Evolutionary conservation across 2,113 vertebrate genomes (phyloP).

Genomic region (Oxyura jamaicensis): DNA sequence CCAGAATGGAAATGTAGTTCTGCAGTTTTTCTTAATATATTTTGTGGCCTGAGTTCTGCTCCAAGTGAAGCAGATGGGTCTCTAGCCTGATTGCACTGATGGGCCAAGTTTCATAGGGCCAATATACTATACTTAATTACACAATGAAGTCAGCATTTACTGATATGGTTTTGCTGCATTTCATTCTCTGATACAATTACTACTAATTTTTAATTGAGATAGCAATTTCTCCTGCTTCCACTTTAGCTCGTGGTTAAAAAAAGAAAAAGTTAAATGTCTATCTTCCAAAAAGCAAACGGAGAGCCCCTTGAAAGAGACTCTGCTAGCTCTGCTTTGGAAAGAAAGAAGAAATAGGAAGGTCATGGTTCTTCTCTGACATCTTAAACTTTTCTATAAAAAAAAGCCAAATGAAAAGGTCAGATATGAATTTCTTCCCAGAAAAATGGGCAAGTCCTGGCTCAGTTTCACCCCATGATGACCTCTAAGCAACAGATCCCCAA

Average conservation of each 20-base stretch:
- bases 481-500: not conserved
- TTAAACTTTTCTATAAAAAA: not conserved
- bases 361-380: not conserved
- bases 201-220: not conserved
- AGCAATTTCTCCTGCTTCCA: not conserved
- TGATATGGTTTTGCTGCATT: not conserved
- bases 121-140: not conserved
- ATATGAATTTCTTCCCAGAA: not conserved
- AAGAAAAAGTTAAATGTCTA: not conserved
- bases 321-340: not conserved
- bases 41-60: not conserved
- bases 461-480: not conserved
- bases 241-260: not conserved
- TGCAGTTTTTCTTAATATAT: not conserved
- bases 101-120: not conserved
- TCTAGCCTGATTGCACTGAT: not conserved
- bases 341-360: not conserved
- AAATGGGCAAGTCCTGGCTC: not conserved
- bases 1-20: not conserved
- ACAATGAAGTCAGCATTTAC: not conserved
- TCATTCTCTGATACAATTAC: not conserved
- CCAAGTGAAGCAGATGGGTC: not conserved
- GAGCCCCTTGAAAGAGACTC: not conserved
- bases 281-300: not conserved
- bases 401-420: not conserved